Evolutionary conservation across 2,888 invertebrate species (phyloP).

Genomic region (Ischnus inquisitorius): DNA sequence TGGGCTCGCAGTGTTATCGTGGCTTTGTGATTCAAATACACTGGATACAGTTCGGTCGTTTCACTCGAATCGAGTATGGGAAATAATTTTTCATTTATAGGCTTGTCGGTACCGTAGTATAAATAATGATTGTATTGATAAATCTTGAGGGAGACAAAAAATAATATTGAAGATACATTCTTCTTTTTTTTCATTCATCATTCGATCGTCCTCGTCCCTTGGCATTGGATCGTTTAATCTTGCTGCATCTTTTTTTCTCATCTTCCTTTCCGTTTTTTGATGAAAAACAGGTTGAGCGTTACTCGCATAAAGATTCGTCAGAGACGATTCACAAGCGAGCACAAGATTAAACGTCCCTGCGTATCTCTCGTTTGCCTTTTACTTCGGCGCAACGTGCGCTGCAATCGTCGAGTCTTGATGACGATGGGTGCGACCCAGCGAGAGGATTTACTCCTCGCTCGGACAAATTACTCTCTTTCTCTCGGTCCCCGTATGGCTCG

Average conservation of each 20-base stretch:
- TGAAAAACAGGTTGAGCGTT: conserved; percentile 30
- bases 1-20: too few species aligned
- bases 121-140: too few species aligned
- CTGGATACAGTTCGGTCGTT: too few species aligned
- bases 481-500: conserved; percentile 41
- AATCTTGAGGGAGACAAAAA: too few species aligned
- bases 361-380: conserved; percentile 22
- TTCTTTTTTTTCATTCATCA: background rate
- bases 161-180: too few species aligned
- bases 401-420: conserved; percentile 60
- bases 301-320: conserved; percentile 39
- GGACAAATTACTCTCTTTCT: conserved; percentile 47
- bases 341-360: conserved; percentile 48
- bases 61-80: too few species aligned
- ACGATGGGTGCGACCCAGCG: conserved; percentile 57
- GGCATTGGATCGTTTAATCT: too few species aligned
- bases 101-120: too few species aligned
- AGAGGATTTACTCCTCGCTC: conserved; percentile 49
- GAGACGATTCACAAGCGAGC: conserved; percentile 52
- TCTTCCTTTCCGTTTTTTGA: conserved; percentile 4
- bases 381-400: conserved; percentile 13
- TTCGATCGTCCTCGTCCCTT: background rate
- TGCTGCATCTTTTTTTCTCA: background rate
- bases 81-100: too few species aligned
- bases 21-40: too few species aligned